Conservation (phyloP, 2,797 vertebrate species). For the Liasis olivaceus region DNA sequence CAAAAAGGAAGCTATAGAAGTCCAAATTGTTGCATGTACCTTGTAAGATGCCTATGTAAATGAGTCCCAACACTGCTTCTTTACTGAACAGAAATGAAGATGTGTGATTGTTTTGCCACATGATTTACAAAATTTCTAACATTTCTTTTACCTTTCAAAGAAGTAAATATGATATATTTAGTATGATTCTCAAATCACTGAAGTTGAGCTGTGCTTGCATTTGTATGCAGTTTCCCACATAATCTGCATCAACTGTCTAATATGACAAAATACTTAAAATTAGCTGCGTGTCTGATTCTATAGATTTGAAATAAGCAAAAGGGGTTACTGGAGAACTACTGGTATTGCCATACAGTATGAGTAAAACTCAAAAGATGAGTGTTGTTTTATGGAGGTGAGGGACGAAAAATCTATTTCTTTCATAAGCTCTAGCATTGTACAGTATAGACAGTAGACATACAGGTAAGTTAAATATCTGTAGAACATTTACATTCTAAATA, state of each 20-base stretch:
- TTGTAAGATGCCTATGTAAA: neutral
- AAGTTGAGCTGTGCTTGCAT: neutral
- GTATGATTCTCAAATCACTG: neutral
- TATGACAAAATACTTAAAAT: conserved; percentile 17
- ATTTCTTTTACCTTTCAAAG: neutral
- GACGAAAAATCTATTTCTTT: neutral
- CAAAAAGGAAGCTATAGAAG: neutral
- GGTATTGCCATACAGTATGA: neutral
- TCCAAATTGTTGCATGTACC: neutral
- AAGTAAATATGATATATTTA: neutral
- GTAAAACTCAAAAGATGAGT: conserved; percentile 5
- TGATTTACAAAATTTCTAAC: neutral
- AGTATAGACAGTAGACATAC: neutral
- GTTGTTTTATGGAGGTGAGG: conserved; percentile 1
- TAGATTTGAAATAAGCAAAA: conserved; percentile 7
- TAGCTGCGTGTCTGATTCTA: conserved; percentile 8
- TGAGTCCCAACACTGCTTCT: neutral
- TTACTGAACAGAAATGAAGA: neutral
- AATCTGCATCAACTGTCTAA: conserved; percentile 19
- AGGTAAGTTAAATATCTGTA: neutral
- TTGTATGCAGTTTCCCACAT: neutral
- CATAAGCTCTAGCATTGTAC: neutral
- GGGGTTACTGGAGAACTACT: neutral
- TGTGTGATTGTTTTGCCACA: neutral
- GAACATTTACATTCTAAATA: neutral